phyloP scores from a whole-genome alignment of 2,797 vertebrate species.

The Pyrocephalus nanus region DNA sequence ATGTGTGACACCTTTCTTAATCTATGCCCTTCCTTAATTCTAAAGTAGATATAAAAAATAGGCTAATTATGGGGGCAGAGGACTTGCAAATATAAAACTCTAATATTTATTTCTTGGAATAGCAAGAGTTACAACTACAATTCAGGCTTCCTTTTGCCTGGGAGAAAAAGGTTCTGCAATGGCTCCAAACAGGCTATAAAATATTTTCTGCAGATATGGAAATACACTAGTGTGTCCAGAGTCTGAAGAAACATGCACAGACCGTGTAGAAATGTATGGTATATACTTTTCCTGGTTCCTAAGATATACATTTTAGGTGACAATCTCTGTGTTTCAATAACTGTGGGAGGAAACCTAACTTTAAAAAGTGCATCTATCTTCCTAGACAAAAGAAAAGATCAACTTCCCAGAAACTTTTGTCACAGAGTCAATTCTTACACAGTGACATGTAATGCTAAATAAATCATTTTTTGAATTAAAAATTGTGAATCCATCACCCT shows the following conservation, averaged over 20 bases:
- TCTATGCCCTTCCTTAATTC: not conserved
- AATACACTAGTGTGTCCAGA: not conserved
- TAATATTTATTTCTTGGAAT: not conserved
- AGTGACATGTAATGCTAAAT: conserved; percentile 37
- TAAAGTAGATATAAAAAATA: not conserved
- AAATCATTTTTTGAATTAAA: conserved; percentile 52
- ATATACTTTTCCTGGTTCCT: not conserved
- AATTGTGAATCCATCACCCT: not conserved
- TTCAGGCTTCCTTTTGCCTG: not conserved
- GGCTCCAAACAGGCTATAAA: not conserved
- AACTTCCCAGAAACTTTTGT: conserved; percentile 54
- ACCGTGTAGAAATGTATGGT: not conserved
- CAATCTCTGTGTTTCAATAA: not conserved
- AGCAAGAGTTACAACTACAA: not conserved
- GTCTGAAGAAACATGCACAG: not conserved
- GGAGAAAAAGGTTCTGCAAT: not conserved
- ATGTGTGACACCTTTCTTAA: not conserved
- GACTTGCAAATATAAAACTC: not conserved
- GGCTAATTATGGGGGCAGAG: not conserved
- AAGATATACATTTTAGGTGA: not conserved
- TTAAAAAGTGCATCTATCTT: conserved; percentile 36
- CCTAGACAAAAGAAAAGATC: conserved; percentile 36
- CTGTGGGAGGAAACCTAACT: conserved; percentile 6
- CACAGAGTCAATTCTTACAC: not conserved
- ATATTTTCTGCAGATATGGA: not conserved